These are phyloP conservation scores for Plemyria rubiginata DNA, from an alignment of 2,888 invertebrate genomes.

Conservation along the genomic window DNA sequence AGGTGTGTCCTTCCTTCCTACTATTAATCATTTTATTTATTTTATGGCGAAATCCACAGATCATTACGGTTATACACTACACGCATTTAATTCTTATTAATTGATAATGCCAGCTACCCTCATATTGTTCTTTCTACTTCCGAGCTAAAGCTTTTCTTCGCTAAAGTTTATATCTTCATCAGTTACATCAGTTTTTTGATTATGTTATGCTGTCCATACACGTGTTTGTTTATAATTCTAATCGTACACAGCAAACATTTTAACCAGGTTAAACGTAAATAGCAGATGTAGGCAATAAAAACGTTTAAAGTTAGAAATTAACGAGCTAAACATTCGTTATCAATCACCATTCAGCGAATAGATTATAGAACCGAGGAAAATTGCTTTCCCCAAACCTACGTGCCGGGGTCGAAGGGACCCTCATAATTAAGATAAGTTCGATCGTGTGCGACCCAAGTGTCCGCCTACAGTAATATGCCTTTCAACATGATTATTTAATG, in stretches of 20 bases:
- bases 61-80: not conserved
- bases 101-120: too few relatives aligned
- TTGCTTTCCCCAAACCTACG: constrained; percentile 31
- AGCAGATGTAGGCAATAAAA: constrained; percentile 11
- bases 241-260: too few relatives aligned
- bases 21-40: not conserved
- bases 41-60: not conserved
- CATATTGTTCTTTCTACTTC: too few relatives aligned
- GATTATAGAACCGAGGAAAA: constrained; percentile 30
- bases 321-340: constrained; percentile 32
- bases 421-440: constrained; percentile 51
- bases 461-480: constrained; percentile 15
- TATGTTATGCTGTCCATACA: too few relatives aligned
- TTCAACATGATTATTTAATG: constrained; percentile 23
- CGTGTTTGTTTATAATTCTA: too few relatives aligned
- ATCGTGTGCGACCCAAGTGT: constrained; percentile 13
- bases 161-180: too few relatives aligned
- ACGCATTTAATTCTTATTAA: too few relatives aligned
- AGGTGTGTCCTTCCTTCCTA: constrained; percentile 16
- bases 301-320: constrained; percentile 29
- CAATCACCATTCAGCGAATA: constrained; percentile 35
- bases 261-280: not conserved
- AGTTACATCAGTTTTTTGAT: too few relatives aligned
- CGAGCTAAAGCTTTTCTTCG: too few relatives aligned
- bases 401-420: constrained; percentile 34